Evolutionary conservation across 1,140 invertebrate genomes (phyloP), one percentile per base, ranked within the genome.

Genomic region (Leptinotarsa defecta): DNA sequence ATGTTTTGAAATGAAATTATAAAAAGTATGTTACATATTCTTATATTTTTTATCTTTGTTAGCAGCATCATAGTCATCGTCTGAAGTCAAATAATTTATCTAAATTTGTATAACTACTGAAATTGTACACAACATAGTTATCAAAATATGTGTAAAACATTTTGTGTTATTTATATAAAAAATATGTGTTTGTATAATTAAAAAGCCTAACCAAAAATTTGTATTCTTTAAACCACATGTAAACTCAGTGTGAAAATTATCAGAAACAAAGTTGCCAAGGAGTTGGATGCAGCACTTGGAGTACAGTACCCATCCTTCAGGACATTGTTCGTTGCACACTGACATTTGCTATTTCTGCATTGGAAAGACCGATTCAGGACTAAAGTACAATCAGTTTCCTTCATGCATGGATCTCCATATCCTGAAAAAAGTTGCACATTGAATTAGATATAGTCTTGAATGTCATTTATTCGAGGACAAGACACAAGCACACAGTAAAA

Each of bases 341-440:
- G 52, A 27, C 71, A 72, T 27, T 24, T 27, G 20, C 71, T 72
- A n/a, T 72, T 72, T 72, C 71, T 72, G 22, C 71, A 72, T 34
- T 62, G 19, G 13, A 61, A 72, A 22, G 52, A 62, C 15, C 24
- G 19, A 64, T 64, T 64, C 24, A 72, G 61, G 13, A 72, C 71
- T 19, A 72, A 61, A 43, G 71, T 62, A 72, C 71, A 72, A 5
- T 72, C 49, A 17, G 52, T 43, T 11, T 11, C 20, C 4, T 57
- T 72, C 71, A 61, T 72, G 11, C 71, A 72, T 11, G 52, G 61
- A 61, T 64, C 61, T n/a, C 61, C 52, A 64, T 63, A 72, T 24
- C 22, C 71, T 72, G 52, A 19, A 72, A 72, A 71, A 48, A 48
- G 19, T 13, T 15, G 17, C 13, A 57, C 13, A 17, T 17, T 52